A percentile compares a stretch with the other conserved stretches of the same genome.
These are phyloP conservation scores for Tipula vernalis DNA, from an alignment of 2,888 invertebrate species.

Conservation along the genomic window DNA sequence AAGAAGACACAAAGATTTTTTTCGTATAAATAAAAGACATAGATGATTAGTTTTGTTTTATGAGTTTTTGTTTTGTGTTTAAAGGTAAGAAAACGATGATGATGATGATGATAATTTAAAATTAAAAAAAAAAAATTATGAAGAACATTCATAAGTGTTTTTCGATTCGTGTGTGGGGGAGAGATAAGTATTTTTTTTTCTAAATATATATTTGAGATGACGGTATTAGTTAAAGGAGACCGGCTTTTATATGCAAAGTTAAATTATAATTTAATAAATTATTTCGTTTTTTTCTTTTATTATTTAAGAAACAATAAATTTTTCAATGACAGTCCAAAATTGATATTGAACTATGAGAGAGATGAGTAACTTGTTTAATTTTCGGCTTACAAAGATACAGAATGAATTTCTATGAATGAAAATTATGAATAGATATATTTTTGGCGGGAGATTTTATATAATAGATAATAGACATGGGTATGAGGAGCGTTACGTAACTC, in stretches of 20 bases:
- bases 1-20: neutral
- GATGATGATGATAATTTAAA: neutral
- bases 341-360: neutral
- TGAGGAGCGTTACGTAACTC: too few species aligned
- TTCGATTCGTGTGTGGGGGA: neutral
- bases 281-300: neutral
- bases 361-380: neutral
- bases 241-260: neutral
- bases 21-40: neutral
- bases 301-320: neutral
- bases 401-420: neutral
- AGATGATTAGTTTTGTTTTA: constrained; percentile 4
- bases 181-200: neutral
- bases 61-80: neutral
- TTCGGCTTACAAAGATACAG: neutral
- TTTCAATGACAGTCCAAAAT: neutral
- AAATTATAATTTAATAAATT: neutral
- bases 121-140: neutral
- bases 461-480: too few species aligned
- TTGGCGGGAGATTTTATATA: neutral
- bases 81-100: neutral
- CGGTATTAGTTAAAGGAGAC: neutral
- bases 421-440: neutral
- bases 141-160: neutral
- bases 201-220: neutral